Base-by-base conservation (phyloP, 2,888 invertebrate species). In the Eristalis intricaria region DNA sequence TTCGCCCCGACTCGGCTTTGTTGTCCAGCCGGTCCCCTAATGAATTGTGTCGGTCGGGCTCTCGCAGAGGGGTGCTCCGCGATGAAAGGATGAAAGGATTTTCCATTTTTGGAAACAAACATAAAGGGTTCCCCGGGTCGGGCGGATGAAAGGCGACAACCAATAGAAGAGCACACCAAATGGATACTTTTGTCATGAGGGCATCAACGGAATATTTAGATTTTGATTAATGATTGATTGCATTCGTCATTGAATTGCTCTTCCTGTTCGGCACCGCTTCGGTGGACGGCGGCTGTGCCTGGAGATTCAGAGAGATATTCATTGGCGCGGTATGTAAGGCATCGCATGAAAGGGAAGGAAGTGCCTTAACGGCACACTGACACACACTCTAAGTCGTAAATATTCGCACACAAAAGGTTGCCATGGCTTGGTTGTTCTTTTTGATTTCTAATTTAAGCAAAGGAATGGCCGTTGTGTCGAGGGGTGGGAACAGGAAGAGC, bases 161-260 rank as follows among this genome's bases (percentile, higher is more conserved):
- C 65, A 74, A 82, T 66, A 3, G 8, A 38, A 13, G 13, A 74
- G 8, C 32, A 58, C 74, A 74, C 73, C 65, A 74, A 87, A 71
- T 79, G 64, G 75, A 87, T 73, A 84, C 84, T 79, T 76, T 84
- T 87, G 87, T 87, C 76, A 76, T 76, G 75, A 73, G 84, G 68
- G 73, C 76, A 84, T 87, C 83, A 87, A 84, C 69, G 83, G 58
- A 64, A 76, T 79, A 87, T 87, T 84, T 79, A 83, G 66, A 84
- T 84, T 87, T 87, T 87, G 64, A 76, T 84, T 76, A 80, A 87
- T 84, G 87, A 84, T 87, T 87, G 87, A 87, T 87, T 84, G 87
- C 77, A 68, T 32, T 68, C 68, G 64, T 60, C 26, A 32, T 32
- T 32, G 32, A 32, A 32, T 8, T 32, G 29, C 26, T 26, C 26